phyloP scores from a whole-genome alignment of 2,888 invertebrate genomes.

The Drosophila aldrichi region DNA sequence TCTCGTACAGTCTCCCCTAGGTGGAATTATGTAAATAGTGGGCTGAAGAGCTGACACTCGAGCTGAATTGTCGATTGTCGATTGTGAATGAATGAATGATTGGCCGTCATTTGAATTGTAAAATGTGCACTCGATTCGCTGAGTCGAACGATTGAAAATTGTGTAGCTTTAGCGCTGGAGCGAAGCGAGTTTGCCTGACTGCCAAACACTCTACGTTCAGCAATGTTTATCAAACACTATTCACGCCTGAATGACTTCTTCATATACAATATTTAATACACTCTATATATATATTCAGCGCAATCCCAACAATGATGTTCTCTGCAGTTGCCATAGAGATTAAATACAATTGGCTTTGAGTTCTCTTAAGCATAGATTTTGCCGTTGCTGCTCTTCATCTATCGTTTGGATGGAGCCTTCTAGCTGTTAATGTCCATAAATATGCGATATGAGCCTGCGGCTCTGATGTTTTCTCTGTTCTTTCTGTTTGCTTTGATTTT shows the following conservation, averaged over 20 bases:
- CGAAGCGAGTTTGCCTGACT: neutral
- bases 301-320: neutral
- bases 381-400: neutral
- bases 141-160: slow-evolving; percentile 45
- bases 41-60: slow-evolving; percentile 17
- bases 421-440: slow-evolving; percentile 40
- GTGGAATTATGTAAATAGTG: slow-evolving; percentile 36
- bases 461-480: slow-evolving; percentile 46
- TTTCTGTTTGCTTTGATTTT: slow-evolving; percentile 56
- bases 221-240: neutral
- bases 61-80: slow-evolving; percentile 49
- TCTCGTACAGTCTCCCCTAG: neutral
- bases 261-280: too few relatives aligned
- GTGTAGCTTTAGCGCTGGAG: slow-evolving; percentile 9
- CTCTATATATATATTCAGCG: neutral
- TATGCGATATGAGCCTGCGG: slow-evolving; percentile 52
- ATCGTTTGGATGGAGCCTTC: neutral
- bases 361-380: neutral
- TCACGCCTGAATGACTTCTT: neutral
- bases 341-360: neutral
- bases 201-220: neutral
- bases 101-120: slow-evolving; percentile 57
- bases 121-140: slow-evolving; percentile 59
- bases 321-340: slow-evolving; percentile 1
- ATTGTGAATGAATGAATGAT: slow-evolving; percentile 41